Evolutionary conservation across 1,140 invertebrate species (phyloP).

Genomic region (Hyposmocoma kahamanoa): DNA sequence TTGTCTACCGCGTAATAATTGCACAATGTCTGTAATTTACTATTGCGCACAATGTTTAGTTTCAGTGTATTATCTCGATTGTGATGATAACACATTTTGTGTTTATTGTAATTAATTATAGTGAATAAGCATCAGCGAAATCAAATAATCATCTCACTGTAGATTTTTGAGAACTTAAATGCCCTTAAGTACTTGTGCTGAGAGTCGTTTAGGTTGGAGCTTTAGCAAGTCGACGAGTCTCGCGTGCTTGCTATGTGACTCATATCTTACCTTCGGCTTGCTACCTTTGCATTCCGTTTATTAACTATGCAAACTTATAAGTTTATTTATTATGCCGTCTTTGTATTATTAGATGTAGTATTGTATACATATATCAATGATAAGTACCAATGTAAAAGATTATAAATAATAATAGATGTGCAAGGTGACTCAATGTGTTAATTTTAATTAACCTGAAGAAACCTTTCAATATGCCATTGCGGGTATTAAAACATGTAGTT

Average conservation of each 20-base stretch:
- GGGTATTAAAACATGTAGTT: too few species aligned
- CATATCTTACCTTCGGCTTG: conserved; percentile 36
- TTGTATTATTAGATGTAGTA: too few species aligned
- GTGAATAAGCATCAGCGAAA: too few species aligned
- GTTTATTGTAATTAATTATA: background rate
- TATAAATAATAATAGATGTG: too few species aligned
- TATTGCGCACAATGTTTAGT: background rate
- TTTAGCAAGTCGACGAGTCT: conserved; percentile 26
- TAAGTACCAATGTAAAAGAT: too few species aligned
- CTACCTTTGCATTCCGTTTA: conserved; percentile 48
- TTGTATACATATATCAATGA: too few species aligned
- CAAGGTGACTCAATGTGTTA: too few species aligned
- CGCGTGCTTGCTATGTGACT: conserved; percentile 54
- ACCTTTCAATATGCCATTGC: too few species aligned
- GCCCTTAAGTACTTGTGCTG: conserved; percentile 9
- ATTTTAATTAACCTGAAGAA: background rate
- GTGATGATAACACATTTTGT: background rate
- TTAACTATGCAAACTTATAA: conserved; percentile 21
- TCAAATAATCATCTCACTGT: too few species aligned
- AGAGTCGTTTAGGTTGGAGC: conserved; percentile 26
- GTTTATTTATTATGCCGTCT: background rate
- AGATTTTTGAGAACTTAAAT: background rate
- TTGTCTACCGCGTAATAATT: background rate
- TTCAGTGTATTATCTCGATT: background rate
- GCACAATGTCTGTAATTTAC: conserved; percentile 1